Conservation (phyloP, 92 coral and sea anemone species). For the Siderastrea radians region DNA sequence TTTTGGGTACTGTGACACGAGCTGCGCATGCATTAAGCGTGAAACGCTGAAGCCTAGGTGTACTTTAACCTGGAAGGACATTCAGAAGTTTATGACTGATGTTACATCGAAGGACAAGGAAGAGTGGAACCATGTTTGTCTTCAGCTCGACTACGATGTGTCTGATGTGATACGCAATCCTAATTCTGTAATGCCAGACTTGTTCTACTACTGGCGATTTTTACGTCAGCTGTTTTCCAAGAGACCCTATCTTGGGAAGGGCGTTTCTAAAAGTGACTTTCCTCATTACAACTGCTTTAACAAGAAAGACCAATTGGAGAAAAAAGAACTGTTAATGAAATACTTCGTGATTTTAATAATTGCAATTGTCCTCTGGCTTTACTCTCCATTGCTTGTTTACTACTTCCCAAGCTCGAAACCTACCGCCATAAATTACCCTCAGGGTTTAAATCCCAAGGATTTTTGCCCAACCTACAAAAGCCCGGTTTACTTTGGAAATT, state of each 20-base stretch:
- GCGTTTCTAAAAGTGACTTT: slow-evolving; percentile 9
- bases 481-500: slow-evolving; percentile 48
- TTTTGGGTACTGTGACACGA: slow-evolving; percentile 23
- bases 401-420: slow-evolving; percentile 63
- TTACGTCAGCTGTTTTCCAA: slow-evolving; percentile 29
- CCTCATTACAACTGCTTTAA: slow-evolving; percentile 48
- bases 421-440: slow-evolving; percentile 22
- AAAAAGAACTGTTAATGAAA: slow-evolving; percentile 31
- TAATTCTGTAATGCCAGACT: slow-evolving; percentile 52
- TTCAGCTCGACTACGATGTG: slow-evolving; percentile 53
- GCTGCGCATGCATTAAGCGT: background rate
- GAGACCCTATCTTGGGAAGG: slow-evolving; percentile 22
- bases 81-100: slow-evolving; percentile 40
- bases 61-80: slow-evolving; percentile 43
- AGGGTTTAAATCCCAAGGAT: slow-evolving; percentile 25
- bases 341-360: slow-evolving; percentile 51
- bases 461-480: slow-evolving; percentile 52
- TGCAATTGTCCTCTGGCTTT: slow-evolving; percentile 49
- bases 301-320: slow-evolving; percentile 6
- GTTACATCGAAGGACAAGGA: slow-evolving; percentile 28
- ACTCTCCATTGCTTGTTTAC: slow-evolving; percentile 55
- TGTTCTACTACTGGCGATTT: slow-evolving; percentile 60
- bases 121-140: slow-evolving; percentile 54
- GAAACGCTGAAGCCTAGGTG: slow-evolving; percentile 17
- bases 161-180: slow-evolving; percentile 39